Evolutionary conservation across 35 echinoderm and acorn worm species (phyloP).

Genomic region (Acanthaster planci): DNA sequence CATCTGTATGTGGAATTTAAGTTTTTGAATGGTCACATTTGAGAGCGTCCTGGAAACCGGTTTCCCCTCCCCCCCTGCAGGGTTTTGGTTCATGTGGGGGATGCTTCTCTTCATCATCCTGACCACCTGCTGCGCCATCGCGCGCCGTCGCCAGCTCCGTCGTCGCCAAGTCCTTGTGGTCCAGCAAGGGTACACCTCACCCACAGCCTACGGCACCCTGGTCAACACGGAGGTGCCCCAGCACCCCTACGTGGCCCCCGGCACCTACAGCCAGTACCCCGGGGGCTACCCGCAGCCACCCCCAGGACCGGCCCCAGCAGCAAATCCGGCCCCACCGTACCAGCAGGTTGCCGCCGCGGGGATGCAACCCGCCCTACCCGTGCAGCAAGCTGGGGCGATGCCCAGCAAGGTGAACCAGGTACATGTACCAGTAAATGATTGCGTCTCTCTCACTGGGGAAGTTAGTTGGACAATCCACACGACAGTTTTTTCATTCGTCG

Average conservation of each 20-base stretch:
- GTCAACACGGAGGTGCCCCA: background rate
- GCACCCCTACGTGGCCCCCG: background rate
- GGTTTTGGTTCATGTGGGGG: slow-evolving; percentile 14
- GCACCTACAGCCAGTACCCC: background rate
- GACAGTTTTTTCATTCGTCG: background rate
- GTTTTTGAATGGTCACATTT: no score
- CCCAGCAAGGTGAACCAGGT: background rate
- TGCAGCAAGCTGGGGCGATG: background rate
- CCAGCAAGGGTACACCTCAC: background rate
- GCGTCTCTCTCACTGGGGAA: background rate
- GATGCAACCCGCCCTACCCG: background rate
- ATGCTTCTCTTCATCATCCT: background rate
- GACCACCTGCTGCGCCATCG: background rate
- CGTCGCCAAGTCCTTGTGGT: background rate
- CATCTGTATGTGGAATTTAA: no score
- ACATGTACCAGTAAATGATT: background rate
- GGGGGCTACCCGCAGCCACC: background rate
- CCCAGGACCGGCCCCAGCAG: background rate
- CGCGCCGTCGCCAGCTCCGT: background rate
- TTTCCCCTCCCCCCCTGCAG: background rate
- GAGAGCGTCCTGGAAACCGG: no score
- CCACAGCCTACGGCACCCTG: background rate
- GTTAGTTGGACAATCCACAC: background rate
- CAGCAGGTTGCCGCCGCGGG: background rate
- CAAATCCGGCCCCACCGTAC: background rate